Evolutionary conservation across 1,140 invertebrate species (phyloP).

Genomic region (Antheraea mylitta): DNA sequence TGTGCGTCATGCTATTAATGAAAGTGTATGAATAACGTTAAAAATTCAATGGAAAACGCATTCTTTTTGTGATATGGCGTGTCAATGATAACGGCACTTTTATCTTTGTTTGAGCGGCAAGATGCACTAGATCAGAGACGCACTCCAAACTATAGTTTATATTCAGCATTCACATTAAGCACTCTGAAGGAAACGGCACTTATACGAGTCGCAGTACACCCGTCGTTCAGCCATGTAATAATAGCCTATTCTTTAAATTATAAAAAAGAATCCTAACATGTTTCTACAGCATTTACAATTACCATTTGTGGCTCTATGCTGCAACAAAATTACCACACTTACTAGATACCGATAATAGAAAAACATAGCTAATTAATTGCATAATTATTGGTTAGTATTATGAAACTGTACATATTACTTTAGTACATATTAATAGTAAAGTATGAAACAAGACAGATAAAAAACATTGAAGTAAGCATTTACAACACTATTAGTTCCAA

Average conservation of each 20-base stretch:
- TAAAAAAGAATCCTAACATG: too few relatives aligned
- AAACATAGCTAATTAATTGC: too few relatives aligned
- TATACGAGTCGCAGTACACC: slow-evolving; percentile 21
- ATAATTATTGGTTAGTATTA: too few relatives aligned
- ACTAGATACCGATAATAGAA: too few relatives aligned
- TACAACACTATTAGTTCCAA: too few relatives aligned
- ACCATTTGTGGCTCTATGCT: too few relatives aligned
- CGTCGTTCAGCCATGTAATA: slow-evolving; percentile 18
- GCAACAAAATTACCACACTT: too few relatives aligned
- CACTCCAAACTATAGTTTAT: slow-evolving; percentile 69
- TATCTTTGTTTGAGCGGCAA: slow-evolving; percentile 19
- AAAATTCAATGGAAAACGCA: not conserved
- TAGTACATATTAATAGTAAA: too few relatives aligned
- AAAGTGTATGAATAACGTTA: not conserved
- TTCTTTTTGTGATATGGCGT: not conserved
- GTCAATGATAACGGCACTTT: not conserved
- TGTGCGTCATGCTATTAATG: slow-evolving; percentile 2
- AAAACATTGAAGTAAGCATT: too few relatives aligned
- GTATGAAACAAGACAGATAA: too few relatives aligned
- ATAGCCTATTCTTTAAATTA: not conserved
- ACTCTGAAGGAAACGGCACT: slow-evolving; percentile 7
- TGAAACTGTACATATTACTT: too few relatives aligned
- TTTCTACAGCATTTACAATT: too few relatives aligned
- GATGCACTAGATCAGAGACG: slow-evolving; percentile 44
- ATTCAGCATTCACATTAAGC: slow-evolving; percentile 55